Percentiles rank a stretch among this genome's conserved stretches.
Evolutionary conservation across 2,888 invertebrate species (phyloP).

Genomic region (Subacronicta megacephala): DNA sequence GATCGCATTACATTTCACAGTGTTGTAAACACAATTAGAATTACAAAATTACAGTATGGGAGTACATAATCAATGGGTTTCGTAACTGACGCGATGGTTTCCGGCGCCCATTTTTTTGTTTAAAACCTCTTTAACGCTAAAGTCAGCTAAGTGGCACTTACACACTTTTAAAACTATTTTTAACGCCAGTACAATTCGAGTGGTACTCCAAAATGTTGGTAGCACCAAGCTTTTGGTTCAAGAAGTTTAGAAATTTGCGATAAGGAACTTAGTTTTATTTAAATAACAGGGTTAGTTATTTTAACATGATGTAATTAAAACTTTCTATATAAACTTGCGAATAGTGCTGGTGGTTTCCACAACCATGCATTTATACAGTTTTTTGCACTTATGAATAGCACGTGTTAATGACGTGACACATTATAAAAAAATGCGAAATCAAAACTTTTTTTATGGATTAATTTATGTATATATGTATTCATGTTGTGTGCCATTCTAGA

Average conservation of each 20-base stretch:
- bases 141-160: slow-evolving; percentile 57
- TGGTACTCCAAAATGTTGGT: slow-evolving; percentile 34
- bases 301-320: slow-evolving; percentile 20
- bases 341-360: slow-evolving; percentile 2
- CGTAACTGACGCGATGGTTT: slow-evolving; percentile 58
- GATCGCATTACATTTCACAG: slow-evolving; percentile 45
- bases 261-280: slow-evolving; percentile 12
- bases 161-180: slow-evolving; percentile 62
- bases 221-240: slow-evolving; percentile 26
- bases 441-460: too few species aligned
- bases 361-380: slow-evolving; percentile 6
- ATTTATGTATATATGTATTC: too few species aligned
- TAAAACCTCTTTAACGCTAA: slow-evolving; percentile 63
- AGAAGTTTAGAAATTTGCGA: slow-evolving; percentile 23
- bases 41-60: slow-evolving; percentile 53
- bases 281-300: slow-evolving; percentile 33
- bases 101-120: slow-evolving; percentile 71
- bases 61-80: slow-evolving; percentile 55
- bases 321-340: slow-evolving; percentile 10
- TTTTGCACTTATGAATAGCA: slow-evolving; percentile 26
- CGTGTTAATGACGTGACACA: slow-evolving; percentile 24
- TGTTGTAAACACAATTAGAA: slow-evolving; percentile 55
- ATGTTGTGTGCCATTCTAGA: too few species aligned
- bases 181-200: slow-evolving; percentile 37
- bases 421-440: too few species aligned